Base-by-base conservation (phyloP, 2,113 vertebrate genomes). In the Semnornis frantzii region DNA sequence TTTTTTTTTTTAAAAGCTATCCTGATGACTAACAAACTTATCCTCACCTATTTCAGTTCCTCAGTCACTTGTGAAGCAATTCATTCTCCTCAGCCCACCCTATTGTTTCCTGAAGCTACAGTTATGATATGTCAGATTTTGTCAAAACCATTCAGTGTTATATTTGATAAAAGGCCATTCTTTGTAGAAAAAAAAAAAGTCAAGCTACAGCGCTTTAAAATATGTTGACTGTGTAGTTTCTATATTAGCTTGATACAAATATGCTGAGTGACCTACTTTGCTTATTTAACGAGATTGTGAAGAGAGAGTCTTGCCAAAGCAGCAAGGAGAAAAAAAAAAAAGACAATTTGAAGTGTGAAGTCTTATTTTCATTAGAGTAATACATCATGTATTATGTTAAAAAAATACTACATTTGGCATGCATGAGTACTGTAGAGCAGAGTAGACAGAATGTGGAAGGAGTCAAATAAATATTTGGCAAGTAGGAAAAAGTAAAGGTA, bases 361-460 rank as follows among this genome's bases (percentile, higher is more conserved):
- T 9, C 65, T 93, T 86, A 16, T 86, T 90, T 91, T 72, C 76
- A 80, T 77, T 85, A 46, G 44, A 78, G 44, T 28, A 65, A 69
- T 20, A 62, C 20, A 25, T 9, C 27, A 76, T 23, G 13, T n/a
- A 46, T 52, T 62, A 19, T 58, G 79, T 76, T 62, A 90, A 73
- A 83, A 77, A 10, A 9, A 92, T 34, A 57, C 19, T 39, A 10
- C 12, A 65, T 17, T 2, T 58, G 48, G 23, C 0, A 0, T 60
- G 16, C 28, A 8, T 78, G 34, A 21, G 13, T 71, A 34, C 17
- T 77, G 9, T 54, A 65, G 73, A 50, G 31, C 9, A 84, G 57
- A 44, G 28, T 9, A 84, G 60, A 27, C 18, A 88, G 25, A 2
- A 5, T 57, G 27, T 5, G 15, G 14, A 57, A 17, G 42, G 31